Base-by-base conservation (phyloP, 2,113 vertebrate genomes). In the Sula dactylatra region DNA sequence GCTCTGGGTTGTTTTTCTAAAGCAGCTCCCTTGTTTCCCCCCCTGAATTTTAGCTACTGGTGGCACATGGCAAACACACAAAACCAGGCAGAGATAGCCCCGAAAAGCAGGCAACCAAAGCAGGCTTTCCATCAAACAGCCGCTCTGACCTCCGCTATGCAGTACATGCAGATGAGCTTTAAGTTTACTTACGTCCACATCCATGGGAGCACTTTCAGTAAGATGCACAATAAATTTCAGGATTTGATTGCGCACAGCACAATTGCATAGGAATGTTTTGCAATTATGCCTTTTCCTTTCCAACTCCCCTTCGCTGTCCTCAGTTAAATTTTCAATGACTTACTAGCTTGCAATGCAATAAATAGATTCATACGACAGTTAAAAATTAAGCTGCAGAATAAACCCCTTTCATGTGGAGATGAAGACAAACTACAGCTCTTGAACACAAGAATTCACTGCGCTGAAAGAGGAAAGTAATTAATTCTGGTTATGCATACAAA, bases 361-460 rank as follows among this genome's bases (percentile, higher is more conserved):
- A 88, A 67, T 1, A 87, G 64, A 82, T 77, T 86, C 84, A 26
- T 2, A 9, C 4, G 19, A 92, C 55, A 89, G 66, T 74, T 94
- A 91, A 64, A 96, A 96, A 91, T 91, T 93, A 88, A 92, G 81
- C 90, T 92, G 73, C 65, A 76, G 25, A 96, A 96, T 90, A 67
- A 95, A 94, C 42, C 56, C 80, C 26, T 95, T 94, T 95, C 93
- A 97, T 88, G 86, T 88, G 85, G 79, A 83, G 97, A 92, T 96
- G 90, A 95, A 94, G 88, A 62, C 71, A 94, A 86, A 94, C 94
- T 96, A 56, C 56, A 90, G 88, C 84, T 97, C 92, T 90, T 4
- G 11, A 93, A 42, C 62, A 13, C 13, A 11, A 94, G 95, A 96
- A 87, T 73, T 86, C 49, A 36, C 62, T 8, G 54, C 4, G 9